Base-by-base conservation (phyloP, 1,140 invertebrate genomes). In the Marisa cornuarietis region DNA sequence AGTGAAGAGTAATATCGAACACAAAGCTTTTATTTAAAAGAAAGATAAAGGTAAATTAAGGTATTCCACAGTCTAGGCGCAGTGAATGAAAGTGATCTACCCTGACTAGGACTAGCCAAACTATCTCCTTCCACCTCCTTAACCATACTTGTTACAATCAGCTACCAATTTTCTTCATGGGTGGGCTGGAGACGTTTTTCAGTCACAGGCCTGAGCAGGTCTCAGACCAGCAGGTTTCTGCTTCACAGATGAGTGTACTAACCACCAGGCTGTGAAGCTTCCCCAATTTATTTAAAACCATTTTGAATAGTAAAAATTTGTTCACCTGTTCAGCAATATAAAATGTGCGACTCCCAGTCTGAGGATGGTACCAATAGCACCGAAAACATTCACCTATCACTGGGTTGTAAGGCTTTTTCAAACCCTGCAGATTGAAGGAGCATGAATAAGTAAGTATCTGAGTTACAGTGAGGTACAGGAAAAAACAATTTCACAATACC, bases 331-430 rank as follows among this genome's bases (percentile, higher is more conserved):
- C 97, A 66, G 97, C 95, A 71, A 98, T 93, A 88, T 98, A 98
- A 89, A 96, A 98, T 6, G 97, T 98, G 75, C 95, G 94, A 66
- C 95, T 96, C 71, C 95, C 94, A 85, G 95, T 95, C 78, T 91
- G 85, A 4, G 93, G 93, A 92, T 98, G 95, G 83, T 94, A 92
- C 96, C 96, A 98, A 90, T 94, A 97, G 87, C 97, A 98, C 0
- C 97, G 93, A 91, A 97, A 98, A 1, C 94, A 95, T 92, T 98
- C 97, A 0, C 97, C 97, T 61, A 98, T 92, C 69, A 98, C 95
- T 2, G 97, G 96, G 93, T 98, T 98, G 88, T 98, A 98, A 1
- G 97, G 97, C 89, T 98, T 98, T 91, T 98, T 98, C n/a, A 98
- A 92, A 63, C 88, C 97, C 90, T 91, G 79, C 49, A 83, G 78